Evolutionary conservation across 2,797 vertebrate genomes (phyloP).

Genomic region (Centropyge bicolor): DNA sequence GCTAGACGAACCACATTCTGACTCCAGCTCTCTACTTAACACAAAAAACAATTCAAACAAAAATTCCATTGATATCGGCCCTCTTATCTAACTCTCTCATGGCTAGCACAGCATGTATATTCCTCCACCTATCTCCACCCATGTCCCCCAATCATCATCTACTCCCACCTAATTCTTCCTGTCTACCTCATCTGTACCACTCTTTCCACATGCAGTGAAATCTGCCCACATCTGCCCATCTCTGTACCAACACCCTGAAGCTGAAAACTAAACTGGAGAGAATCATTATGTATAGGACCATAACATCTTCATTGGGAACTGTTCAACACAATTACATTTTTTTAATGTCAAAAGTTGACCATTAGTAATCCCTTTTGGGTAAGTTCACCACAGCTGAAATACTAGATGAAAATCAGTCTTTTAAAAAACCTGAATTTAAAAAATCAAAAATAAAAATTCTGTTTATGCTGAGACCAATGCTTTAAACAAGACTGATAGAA

Average conservation of each 20-base stretch:
- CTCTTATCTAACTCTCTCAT: no score
- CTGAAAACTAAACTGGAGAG: background rate
- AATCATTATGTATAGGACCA: constrained; percentile 2
- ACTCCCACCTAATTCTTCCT: background rate
- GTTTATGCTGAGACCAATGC: constrained; percentile 14
- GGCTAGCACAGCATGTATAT: background rate
- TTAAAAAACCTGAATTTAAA: background rate
- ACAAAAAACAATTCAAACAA: no score
- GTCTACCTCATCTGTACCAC: background rate
- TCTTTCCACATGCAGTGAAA: background rate
- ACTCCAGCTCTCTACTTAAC: no score
- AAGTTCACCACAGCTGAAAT: constrained; percentile 35
- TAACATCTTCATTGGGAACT: constrained; percentile 33
- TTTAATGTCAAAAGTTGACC: constrained; percentile 52
- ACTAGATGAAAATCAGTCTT: constrained; percentile 11
- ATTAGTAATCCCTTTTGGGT: constrained; percentile 20
- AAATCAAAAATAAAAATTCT: background rate
- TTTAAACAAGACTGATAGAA: background rate
- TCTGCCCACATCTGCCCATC: background rate
- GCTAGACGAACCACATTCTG: no score
- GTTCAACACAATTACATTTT: constrained; percentile 42
- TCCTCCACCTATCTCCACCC: background rate
- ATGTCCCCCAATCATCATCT: background rate
- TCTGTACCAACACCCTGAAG: background rate
- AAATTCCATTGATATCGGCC: no score